Base-by-base conservation (phyloP, 2,888 invertebrate species). In the Dasypogon diadema region DNA sequence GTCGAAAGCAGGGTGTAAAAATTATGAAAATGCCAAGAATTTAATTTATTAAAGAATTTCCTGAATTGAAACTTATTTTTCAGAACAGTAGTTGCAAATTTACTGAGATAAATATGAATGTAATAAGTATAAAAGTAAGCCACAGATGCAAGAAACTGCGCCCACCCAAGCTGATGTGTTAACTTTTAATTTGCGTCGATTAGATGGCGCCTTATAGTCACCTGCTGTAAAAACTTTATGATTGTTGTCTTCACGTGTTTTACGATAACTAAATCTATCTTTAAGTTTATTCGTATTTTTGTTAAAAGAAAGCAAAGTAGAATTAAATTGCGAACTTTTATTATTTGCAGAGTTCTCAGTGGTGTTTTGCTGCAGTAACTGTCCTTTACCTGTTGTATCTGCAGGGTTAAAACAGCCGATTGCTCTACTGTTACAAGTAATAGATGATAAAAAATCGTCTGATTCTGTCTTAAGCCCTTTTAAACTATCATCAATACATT, bases 81-180 rank as follows among this genome's bases (percentile, higher is more conserved):
- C n/a, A n/a, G n/a, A n/a, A n/a, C n/a, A n/a, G n/a, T n/a, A n/a
- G n/a, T n/a, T n/a, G n/a, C n/a, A n/a, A n/a, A n/a, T n/a, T n/a
- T n/a, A n/a, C n/a, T n/a, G n/a, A n/a, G 24, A 60, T 26, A 48
- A 89, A 89, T 91, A 91, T 86, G 90, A 88, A 88, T 90, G 90
- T 88, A 91, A 89, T 88, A 91, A 89, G 88, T 91, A 90, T 87
- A 92, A 89, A 87, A 91, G 89, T 86, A 92, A 88, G 86, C 94
- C 95, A 93, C 94, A 94, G 87, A 95, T 89, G 89, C 94, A 95
- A 85, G 94, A 94, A 85, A 94, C 94, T 86, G 95, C 91, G 87
- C 95, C 95, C 88, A 95, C 91, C 90, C 94, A 92, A 87, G 94
- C 88, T 83, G 94, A 94, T 88, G 94, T 86, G 82, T 90, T 90